Evolutionary conservation across 2,113 vertebrate genomes (phyloP), one percentile per base, ranked within the genome.

Genomic region (Alectura lathami): DNA sequence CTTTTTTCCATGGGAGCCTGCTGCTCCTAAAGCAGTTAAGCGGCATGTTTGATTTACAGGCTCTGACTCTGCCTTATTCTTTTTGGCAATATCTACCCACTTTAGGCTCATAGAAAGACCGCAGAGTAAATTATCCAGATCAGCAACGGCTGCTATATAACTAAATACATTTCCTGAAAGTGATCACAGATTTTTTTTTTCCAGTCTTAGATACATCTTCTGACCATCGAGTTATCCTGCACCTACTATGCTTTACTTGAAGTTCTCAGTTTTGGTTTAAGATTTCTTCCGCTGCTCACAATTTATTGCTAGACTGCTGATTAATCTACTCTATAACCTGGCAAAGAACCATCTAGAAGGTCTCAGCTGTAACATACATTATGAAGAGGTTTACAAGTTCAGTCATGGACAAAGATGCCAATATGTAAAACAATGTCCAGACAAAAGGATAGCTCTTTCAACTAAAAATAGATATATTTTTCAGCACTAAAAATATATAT

Each of bases 151-250:
- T 91, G 68, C 75, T 89, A 34, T 40, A 88, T 13, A 86, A 83
- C 27, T 89, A 82, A 88, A 84, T 57, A 88, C 60, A 91, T 94
- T 86, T 94, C 79, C 91, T 86, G 79, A 95, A 47, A 89, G 34
- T 1, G 1, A 80, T 69, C 1, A 1, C 29, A 59, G 21, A 57
- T 74, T 85, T 54, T 89, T 51, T 75, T 38, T 88, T 89, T 83
- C 66, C 26, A 74, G 20, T 34, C 56, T 74, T 22, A 88, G 76
- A 83, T 59, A 69, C 21, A 86, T 83, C 34, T 90, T 88, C 42
- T 78, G 60, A 83, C 54, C 32, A 59, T 2, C 4, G 15, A 87
- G 47, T 42, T 77, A 92, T 77, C 45, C 78, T 86, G 34, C 4
- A 91, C 29, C 13, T 29, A 60, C 17, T 82, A 67, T 21, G 36